Base-by-base conservation (phyloP, 2,888 invertebrate genomes). In the Brachycybe producta region DNA sequence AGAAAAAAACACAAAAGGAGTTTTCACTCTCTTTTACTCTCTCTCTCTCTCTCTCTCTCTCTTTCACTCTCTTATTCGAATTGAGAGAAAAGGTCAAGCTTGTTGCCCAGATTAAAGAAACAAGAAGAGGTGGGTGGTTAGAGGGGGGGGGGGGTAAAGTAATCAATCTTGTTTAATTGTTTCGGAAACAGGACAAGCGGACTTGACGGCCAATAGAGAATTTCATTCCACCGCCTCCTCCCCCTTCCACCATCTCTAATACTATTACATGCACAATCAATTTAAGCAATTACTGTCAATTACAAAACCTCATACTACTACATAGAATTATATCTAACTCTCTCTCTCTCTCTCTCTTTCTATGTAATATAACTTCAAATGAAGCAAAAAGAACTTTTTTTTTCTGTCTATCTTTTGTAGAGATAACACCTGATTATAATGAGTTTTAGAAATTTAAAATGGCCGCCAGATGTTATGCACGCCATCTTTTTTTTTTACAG, bases 91-190 rank as follows among this genome's bases (percentile, higher is more conserved):
- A 5, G 7, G 36, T 36, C 15, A n/a, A 8, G 8, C 15, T 36
- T 7, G 7, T 5, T 5, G 5, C 36, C 5, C 5, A 5, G 5
- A 5, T 15, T 5, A 36, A n/a, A 36, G n/a, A 30, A 13, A 11
- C 8, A 11, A 30, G n/a, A 30, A 13, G 32, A 11, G 8, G 32
- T 30, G 32, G 8, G 32, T 8, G 32, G 8, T 8, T n/a, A 13
- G 8, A 30, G 32, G 8, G 32, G 8, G 32, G 32, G 32, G 32
- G n/a, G 32, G 32, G 8, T n/a, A 30, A 36, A n/a, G 36, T 36
- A 19, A 36, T 36, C 36, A 36, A 36, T 36, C 36, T 36, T 36
- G 36, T 36, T 36, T 36, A 36, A 36, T 36, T 36, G 36, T 36
- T 36, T 36, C n/a, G 36, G 7, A 36, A 36, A n/a, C 36, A 7